Base-by-base conservation (phyloP, 2,888 invertebrate genomes). In the Sussaba pulchella region DNA sequence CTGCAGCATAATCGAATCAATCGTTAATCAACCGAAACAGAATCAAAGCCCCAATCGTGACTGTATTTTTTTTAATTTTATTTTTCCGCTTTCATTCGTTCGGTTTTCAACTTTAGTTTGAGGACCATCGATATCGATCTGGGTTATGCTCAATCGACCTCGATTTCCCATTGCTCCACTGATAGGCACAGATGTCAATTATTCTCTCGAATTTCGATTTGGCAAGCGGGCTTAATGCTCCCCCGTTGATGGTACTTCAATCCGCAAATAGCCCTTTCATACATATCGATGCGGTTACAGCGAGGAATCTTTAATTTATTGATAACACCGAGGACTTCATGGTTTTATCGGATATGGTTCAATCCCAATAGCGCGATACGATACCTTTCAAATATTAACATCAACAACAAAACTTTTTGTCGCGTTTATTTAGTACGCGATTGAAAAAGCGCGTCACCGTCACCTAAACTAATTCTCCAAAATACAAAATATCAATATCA, bases 161-260 rank as follows among this genome's bases (percentile, higher is more conserved):
- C 36, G 50, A 64, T 72, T 63, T 52, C 5, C 24, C 26, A 43
- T 43, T 72, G 8, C n/a, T 52, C 10, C 14, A 26, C 19, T 41
- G 52, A 17, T 52, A 9, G 52, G 19, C 43, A 10, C 19, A 10
- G 26, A 63, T 41, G 0, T 4, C 2, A 21, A 43, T 19, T n/a
- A 2, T 0, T 50, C 50, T 12, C 4, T 39, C 19, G 19, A 59
- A 63, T 50, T 36, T 9, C 52, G 10, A 6, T 41, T n/a, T 5
- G 12, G 12, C 26, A 26, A 70, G 43, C n/a, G 26, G 24, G n/a
- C 21, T 69, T 24, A 26, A 69, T 17, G 69, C 57, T 52, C 43
- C 54, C 12, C 17, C n/a, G 6, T 52, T 36, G 14, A 41, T 41
- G n/a, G 21, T 31, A 43, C 21, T 24, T 19, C 69, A 17, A 4